Conservation (phyloP, 2,888 invertebrate species). For the Apoderus coryli region DNA sequence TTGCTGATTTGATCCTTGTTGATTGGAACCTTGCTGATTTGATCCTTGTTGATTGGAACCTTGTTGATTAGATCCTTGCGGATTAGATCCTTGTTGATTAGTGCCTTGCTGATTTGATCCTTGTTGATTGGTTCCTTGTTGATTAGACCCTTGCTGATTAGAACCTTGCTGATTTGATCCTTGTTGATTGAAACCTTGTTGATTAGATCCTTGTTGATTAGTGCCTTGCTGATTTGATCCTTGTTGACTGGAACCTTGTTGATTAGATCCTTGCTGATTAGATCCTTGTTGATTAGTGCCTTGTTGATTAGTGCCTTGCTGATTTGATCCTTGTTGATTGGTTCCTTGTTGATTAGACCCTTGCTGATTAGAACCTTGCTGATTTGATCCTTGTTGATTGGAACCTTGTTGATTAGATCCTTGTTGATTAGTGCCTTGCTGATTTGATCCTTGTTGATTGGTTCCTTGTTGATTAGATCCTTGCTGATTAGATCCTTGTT, state of each 20-base stretch:
- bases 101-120: slow-evolving; percentile 11
- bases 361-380: slow-evolving; percentile 6
- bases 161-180: slow-evolving; percentile 7
- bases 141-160: slow-evolving; percentile 10
- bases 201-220: slow-evolving; percentile 6
- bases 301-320: slow-evolving; percentile 13
- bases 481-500: slow-evolving; percentile 12
- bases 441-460: slow-evolving; percentile 7
- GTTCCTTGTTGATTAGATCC: slow-evolving; percentile 11
- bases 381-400: slow-evolving; percentile 9
- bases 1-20: slow-evolving; percentile 5
- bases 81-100: slow-evolving; percentile 9
- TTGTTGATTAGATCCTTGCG: slow-evolving; percentile 13
- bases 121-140: slow-evolving; percentile 14
- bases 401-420: slow-evolving; percentile 9
- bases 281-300: slow-evolving; percentile 25
- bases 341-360: slow-evolving; percentile 11
- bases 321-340: slow-evolving; percentile 11
- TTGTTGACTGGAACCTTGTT: slow-evolving; percentile 12
- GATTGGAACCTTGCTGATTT: slow-evolving; percentile 2
- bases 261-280: slow-evolving; percentile 10
- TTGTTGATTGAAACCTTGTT: slow-evolving; percentile 9
- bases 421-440: slow-evolving; percentile 10
- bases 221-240: slow-evolving; percentile 8
- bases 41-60: slow-evolving; percentile 12